phyloP scores from a whole-genome alignment of 1,140 invertebrate genomes.

The Drosophila triauraria region DNA sequence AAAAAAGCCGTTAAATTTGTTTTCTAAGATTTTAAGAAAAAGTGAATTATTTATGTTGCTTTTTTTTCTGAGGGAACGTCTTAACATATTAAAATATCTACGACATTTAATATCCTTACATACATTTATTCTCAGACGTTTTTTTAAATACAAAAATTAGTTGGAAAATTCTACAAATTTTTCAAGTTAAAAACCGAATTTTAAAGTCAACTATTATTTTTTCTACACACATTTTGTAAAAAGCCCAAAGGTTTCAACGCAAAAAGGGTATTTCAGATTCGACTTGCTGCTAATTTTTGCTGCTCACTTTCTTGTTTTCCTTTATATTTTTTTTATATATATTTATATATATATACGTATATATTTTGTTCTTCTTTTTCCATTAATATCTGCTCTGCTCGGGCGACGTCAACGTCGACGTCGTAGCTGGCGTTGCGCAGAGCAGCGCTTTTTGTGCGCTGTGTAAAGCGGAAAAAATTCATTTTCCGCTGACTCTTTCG shows the following conservation, averaged over 20 bases:
- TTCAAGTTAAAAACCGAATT: too few relatives aligned
- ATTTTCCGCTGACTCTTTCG: conserved; percentile 79
- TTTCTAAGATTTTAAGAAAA: too few relatives aligned
- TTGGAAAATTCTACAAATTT: too few relatives aligned
- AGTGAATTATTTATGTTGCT: too few relatives aligned
- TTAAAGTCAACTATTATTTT: too few relatives aligned
- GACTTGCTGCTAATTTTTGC: conserved; percentile 12
- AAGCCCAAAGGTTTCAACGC: not conserved
- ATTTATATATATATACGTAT: conserved; percentile 35
- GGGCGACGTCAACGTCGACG: conserved; percentile 54
- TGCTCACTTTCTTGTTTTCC: conserved; percentile 68
- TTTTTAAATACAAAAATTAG: too few relatives aligned
- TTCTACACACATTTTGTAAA: too few relatives aligned
- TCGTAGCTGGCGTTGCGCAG: conserved; percentile 38
- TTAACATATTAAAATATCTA: too few relatives aligned
- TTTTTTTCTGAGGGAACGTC: too few relatives aligned
- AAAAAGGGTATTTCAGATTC: conserved; percentile 51
- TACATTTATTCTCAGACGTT: too few relatives aligned
- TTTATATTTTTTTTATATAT: conserved; percentile 69
- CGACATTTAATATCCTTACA: too few relatives aligned
- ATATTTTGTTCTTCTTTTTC: conserved; percentile 62
- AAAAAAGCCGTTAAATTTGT: too few relatives aligned
- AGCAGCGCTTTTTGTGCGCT: conserved; percentile 61
- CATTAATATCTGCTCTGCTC: conserved; percentile 75
- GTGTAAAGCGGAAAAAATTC: conserved; percentile 73